Base-by-base conservation (phyloP, 2,888 invertebrate species). In the Meta bourneti region DNA sequence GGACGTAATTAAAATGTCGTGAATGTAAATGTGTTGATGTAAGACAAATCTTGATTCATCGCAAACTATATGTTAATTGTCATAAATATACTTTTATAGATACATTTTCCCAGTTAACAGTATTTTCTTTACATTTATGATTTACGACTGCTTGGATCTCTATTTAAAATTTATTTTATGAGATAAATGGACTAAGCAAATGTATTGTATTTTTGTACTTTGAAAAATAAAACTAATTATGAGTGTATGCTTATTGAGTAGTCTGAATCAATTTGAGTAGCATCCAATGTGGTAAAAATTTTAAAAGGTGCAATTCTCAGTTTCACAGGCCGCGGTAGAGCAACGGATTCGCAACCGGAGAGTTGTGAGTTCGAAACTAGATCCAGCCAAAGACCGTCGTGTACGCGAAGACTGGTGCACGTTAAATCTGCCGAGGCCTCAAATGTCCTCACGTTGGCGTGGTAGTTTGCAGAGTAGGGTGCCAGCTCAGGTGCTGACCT, bases 201-300 rank as follows among this genome's bases (percentile, higher is more conserved):
- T 91, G 82, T 91, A 91, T 88, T 88, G 88, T 91, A 91, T 91
- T 91, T 91, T 91, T 91, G 91, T 91, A 91, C 91, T 91, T 91
- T 91, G 91, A 88, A 91, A 90, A 91, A 91, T 88, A 91, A 91
- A 91, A 91, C 74, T 83, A 78, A 82, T 87, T 77, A 87, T 91
- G 77, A 86, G 91, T 91, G 87, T 87, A 91, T 54, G 16, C 61
- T 69, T 82, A 34, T 51, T 61, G 61, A 61, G 61, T 61, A 16
- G 61, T 61, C 34, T 34, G 6, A 61, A 16, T 61, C 13, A 61
- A 61, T 6, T 61, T 61, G 61, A 16, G 34, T 34, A 34, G 1
- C 34, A 34, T 34, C 34, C 34, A 34, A 34, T n/a, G n/a, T n/a
- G n/a, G n/a, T n/a, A n/a, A n/a, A n/a, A n/a, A n/a, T 2, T 34